A percentile compares a stretch with the other conserved stretches of the same genome.
phyloP scores from a whole-genome alignment of 2,797 vertebrate species.

The Pangasius djambal region DNA sequence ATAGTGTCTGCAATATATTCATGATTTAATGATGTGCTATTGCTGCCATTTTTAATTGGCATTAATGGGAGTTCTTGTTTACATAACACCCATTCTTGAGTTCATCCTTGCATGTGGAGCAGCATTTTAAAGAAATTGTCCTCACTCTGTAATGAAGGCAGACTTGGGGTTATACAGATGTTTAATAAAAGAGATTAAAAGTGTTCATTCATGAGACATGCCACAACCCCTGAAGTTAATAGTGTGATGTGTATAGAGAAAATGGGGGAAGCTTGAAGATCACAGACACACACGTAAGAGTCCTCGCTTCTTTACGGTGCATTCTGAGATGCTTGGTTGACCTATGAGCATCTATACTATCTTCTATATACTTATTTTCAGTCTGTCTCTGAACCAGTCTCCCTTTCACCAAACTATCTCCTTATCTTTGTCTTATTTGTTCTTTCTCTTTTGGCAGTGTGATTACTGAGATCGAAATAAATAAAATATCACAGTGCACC shows the following conservation, averaged over 20 bases:
- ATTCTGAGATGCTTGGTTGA: background rate
- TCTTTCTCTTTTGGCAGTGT: background rate
- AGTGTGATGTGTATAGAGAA: background rate
- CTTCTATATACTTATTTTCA: background rate
- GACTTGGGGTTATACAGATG: background rate
- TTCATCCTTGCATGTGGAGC: background rate
- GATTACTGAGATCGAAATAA: background rate
- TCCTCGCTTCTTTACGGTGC: background rate
- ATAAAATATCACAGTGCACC: background rate
- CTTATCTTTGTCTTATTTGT: background rate
- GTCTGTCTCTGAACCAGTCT: too few species aligned
- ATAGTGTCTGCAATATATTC: background rate
- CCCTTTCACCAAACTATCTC: background rate
- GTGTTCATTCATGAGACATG: background rate
- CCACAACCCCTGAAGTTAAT: background rate
- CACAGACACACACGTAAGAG: background rate
- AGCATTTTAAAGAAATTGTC: constrained; percentile 21
- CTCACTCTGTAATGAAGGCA: background rate
- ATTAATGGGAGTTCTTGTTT: background rate
- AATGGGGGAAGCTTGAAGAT: background rate
- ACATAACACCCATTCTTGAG: background rate
- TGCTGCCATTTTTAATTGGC: background rate
- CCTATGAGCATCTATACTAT: background rate
- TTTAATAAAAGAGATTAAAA: background rate
- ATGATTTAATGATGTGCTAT: background rate